Evolutionary conservation across 2,113 vertebrate species (phyloP), one percentile per base, ranked within the genome.

Genomic region (Sander vitreus): DNA sequence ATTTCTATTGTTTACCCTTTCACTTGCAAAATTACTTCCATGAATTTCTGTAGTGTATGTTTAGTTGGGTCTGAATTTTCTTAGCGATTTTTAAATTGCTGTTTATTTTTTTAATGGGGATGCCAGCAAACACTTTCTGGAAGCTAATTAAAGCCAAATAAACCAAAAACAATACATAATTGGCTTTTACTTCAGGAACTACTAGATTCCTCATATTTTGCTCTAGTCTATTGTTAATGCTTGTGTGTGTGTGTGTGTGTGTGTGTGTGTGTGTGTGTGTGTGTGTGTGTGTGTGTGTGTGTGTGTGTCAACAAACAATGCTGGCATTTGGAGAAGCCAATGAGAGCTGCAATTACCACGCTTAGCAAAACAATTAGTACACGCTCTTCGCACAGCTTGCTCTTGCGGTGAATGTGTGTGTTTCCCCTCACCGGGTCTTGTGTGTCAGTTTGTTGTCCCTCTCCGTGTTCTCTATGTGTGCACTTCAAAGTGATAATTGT

Each of bases 291-390:
- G 27, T 33, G 25, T 23, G 30, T 57, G 59, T 14, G 60, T 66
- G 23, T 60, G 18, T 75, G 67, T 50, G 36, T 78, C 76, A 76
- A 73, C 77, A 73, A 81, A 80, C 85, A 86, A 68, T 67, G 45
- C 76, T 93, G 92, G 93, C 91, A 94, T 93, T 93, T 93, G 78
- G 83, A 78, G 80, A 78, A 88, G 85, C 88, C 84, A 89, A 94
- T 87, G 80, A 87, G 78, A 90, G 81, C 63, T 14, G 76, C 91
- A 91, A 92, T 93, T 93, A 92, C 68, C 85, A 84, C 53, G 77
- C 91, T 91, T 87, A 81, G 73, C 74, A 86, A 92, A 93, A 88
- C 88, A 88, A 89, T 92, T 89, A 89, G 72, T 80, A 69, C 88
- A 78, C 85, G 80, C 69, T 76, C 79, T 55, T 83, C 77, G 68